A percentile compares a stretch with the other conserved stretches of the same genome.
phyloP scores from a whole-genome alignment of 2,888 invertebrate genomes.

The Meta bourneti region DNA sequence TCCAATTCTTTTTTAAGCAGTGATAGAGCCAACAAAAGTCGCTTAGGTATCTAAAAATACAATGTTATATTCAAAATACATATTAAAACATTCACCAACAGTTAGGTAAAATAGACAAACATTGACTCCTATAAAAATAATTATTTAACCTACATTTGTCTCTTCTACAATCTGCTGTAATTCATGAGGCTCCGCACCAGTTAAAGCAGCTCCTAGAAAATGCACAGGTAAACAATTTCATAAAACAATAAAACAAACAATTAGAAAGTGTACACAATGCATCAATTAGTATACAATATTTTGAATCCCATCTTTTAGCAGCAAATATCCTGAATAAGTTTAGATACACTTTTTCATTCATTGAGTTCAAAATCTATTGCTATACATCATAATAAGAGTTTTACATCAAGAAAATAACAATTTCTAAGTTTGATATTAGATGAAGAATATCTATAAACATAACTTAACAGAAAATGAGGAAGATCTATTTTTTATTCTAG shows the following conservation, averaged over 20 bases:
- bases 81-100: background rate
- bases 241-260: too few species aligned
- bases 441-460: too few species aligned
- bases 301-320: background rate
- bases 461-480: too few species aligned
- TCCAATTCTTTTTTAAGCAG: slow-evolving; percentile 98
- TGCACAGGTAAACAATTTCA: background rate
- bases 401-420: too few species aligned
- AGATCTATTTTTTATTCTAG: too few species aligned
- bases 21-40: slow-evolving; percentile 92
- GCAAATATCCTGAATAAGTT: too few species aligned
- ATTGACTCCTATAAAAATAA: background rate
- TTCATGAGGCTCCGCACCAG: slow-evolving; percentile 94
- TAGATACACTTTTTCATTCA: too few species aligned
- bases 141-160: slow-evolving; percentile 87
- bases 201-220: slow-evolving; percentile 88
- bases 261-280: too few species aligned
- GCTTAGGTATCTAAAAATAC: slow-evolving; percentile 90
- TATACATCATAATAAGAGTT: too few species aligned
- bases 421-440: too few species aligned
- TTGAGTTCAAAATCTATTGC: too few species aligned
- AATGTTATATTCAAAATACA: background rate
- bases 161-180: slow-evolving; percentile 96
- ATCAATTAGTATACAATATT: background rate
- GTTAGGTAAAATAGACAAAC: background rate